phyloP scores from a whole-genome alignment of 1,140 invertebrate genomes.

The Epicauta chinensis region DNA sequence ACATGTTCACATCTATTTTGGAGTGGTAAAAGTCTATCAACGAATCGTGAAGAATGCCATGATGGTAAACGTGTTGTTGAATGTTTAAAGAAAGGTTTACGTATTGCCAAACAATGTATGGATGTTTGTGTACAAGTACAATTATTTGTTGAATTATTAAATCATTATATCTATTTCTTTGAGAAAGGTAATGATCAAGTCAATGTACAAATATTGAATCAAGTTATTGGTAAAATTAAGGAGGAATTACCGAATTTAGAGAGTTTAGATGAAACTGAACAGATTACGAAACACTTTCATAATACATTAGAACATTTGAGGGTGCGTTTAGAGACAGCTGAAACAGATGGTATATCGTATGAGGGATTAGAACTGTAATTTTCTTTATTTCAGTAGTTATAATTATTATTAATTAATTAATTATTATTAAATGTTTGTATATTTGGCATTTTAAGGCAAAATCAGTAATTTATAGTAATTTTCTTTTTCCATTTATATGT shows the following conservation, averaged over 20 bases:
- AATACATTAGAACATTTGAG: conserved; percentile 78
- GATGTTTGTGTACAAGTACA: conserved; percentile 95
- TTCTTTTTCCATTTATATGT: not conserved
- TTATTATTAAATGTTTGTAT: not conserved
- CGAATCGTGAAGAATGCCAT: conserved; percentile 69
- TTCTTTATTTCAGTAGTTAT: not conserved
- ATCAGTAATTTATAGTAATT: not conserved
- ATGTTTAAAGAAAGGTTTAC: conserved; percentile 91
- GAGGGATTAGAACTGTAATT: conserved; percentile 48
- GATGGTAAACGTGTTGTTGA: conserved; percentile 90
- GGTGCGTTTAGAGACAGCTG: conserved; percentile 57
- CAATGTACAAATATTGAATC: conserved; percentile 65
- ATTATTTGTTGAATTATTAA: conserved; percentile 89
- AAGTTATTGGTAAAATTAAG: conserved; percentile 87
- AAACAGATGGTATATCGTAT: conserved; percentile 58
- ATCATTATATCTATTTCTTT: conserved; percentile 91
- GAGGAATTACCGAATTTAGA: conserved; percentile 91
- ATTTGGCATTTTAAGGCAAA: not conserved
- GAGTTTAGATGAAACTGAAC: conserved; percentile 89
- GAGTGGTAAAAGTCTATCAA: conserved; percentile 75
- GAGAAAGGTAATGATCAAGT: conserved; percentile 87
- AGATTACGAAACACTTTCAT: conserved; percentile 90
- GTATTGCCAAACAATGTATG: conserved; percentile 96
- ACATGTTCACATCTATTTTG: conserved; percentile 94
- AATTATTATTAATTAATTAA: not conserved